Base-by-base conservation (phyloP, 1,140 invertebrate genomes). In the Aphidius gifuensis region DNA sequence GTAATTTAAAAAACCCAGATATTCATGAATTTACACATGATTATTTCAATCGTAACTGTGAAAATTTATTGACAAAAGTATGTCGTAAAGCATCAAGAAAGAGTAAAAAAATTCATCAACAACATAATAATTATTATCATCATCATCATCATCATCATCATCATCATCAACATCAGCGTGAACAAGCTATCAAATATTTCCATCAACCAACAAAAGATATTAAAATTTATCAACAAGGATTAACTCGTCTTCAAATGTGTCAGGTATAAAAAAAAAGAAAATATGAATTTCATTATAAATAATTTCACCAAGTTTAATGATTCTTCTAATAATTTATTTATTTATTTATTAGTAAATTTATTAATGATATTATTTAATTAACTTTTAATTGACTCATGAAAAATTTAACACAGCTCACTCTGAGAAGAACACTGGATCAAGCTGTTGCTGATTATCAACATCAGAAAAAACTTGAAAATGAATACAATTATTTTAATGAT, bases 21-120 rank as follows among this genome's bases (percentile, higher is more conserved):
- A 79, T 85, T 60, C 85, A 86, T 61, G 85, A 86, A 65, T 86
- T 85, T 72, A 66, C 83, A 6, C 84, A 86, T 64, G 84, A 85
- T 59, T 75, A 78, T 64, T 86, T 86, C 66, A 80, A 83, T 65
- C 75, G 71, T 7, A 82, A 80, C 38, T 77, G 82, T 50, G 69
- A 76, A 0, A 84, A 86, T 51, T 68, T 85, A 42, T 60, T 86
- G 7, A 79, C 80, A 53, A 82, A 81, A 69, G 85, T 86, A 6
- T 82, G 81, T 39, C 76, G 84, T 51, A 85, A 85, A 77, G 78
- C 82, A 9, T 74, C 40, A 7, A 58, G 62, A 40, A 68, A 65
- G 53, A 49, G 32, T 6, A 60, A 58, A 43, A 60, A 46, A 56
- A 62, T 9, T 47, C 49, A 54, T 60, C 21, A 61, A 64, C 58